Base-by-base conservation (phyloP, 2,797 vertebrate species). In the Dallia pectoralis region DNA sequence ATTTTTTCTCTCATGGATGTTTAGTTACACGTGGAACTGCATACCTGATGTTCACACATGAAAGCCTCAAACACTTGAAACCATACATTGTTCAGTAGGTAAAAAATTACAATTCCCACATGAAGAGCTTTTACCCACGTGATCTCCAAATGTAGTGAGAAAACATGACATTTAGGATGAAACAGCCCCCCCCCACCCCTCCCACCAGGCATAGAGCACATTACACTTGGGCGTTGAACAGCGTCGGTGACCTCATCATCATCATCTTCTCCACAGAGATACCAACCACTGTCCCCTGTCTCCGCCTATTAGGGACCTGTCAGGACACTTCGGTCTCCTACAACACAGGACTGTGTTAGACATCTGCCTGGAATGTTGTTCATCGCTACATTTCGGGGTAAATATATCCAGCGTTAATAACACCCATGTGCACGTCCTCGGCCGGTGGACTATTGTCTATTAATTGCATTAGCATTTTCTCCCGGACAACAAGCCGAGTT, bases 401-500 rank as follows among this genome's bases (percentile, higher is more conserved):
- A 90, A 90, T 85, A 90, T 85, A 87, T 81, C 82, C 32, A 11
- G 49, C 71, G 82, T 81, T 83, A 84, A 84, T 83, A 85, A 40
- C 3, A 40, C 81, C 84, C 80, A 79, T 82, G 76, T 73, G 30
- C 77, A 79, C 77, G 85, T 89, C 84, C 84, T 84, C 81, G 67
- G 75, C 80, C 84, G 85, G 83, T 76, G 84, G 78, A 89, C 88
- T 89, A 90, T 87, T 89, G 85, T 87, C 80, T 83, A 88, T 91
- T 91, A 91, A 92, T 91, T 86, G 87, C 89, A 92, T 93, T 92
- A 89, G 90, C 91, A 93, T 93, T 89, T 89, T 90, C 84, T 84
- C 86, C 81, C 77, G 85, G 86, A 89, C 88, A 90, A 90, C 88
- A 90, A 93, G 92, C 94, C 94, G 93, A 93, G 92, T 93, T 93